Base-by-base conservation (phyloP, 2,113 vertebrate genomes). In the Eptatretus burgeri region DNA sequence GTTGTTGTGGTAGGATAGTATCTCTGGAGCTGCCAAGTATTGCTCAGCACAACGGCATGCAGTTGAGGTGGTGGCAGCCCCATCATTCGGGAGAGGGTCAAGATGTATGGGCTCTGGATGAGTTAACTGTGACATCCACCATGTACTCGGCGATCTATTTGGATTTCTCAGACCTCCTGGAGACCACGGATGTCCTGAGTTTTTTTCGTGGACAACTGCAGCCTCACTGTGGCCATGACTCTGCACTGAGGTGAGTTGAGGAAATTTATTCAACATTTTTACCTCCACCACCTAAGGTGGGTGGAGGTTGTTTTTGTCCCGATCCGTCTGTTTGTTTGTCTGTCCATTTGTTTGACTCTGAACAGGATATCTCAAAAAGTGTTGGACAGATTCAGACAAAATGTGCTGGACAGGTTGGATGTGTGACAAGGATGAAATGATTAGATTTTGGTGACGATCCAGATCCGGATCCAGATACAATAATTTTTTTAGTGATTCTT, bases 31-130 rank as follows among this genome's bases (percentile, higher is more conserved):
- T 98, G 27, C 85, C 89, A 0, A 74, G 84, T 10, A 81, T 84
- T 10, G 87, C 89, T 14, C 84, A 78, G 66, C 84, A 81, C 62
- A 79, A 91, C 63, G 89, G 91, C 19, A 82, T 93, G 66, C 89
- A 95, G 75, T 94, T 95, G 76, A 81, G 87, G 67, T 98, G 91
- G 91, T 98, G 91, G 91, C 91, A 98, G 70, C 86, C 91, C 0
- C 88, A 95, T 66, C 86, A 98, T 64, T 95, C 87, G 3, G 85
- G 86, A 20, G 85, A 82, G 13, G 77, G 83, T 1, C 83, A 83
- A 64, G 91, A 98, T 5, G 87, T 98, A 1, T 98, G 91, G 91
- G 91, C 91, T 0, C 71, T 98, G 9, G 91, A 98, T 73, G 91
- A 98, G 74, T 88, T 98, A 72, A 83, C 84, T 71, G 93, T 98